A percentile compares a stretch with the other conserved stretches of the same genome.
phyloP scores from a whole-genome alignment of 1,140 invertebrate species.

The Scaptodrosophila lebanonensis region DNA sequence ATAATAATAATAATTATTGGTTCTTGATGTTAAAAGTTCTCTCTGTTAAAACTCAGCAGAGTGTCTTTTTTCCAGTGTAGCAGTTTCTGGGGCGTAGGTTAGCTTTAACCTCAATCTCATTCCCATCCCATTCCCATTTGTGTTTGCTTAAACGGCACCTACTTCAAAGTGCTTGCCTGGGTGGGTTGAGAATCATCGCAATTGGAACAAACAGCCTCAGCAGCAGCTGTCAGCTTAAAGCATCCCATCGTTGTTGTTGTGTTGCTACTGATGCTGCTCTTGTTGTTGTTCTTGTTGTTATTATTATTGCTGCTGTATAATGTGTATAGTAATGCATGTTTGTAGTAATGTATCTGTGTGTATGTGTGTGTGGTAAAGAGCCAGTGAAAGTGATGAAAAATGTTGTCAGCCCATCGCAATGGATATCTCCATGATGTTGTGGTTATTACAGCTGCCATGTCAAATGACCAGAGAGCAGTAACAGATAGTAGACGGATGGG shows the following conservation, averaged over 20 bases:
- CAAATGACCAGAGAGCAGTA: neutral
- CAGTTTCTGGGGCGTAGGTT: too few species aligned
- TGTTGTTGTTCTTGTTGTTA: too few species aligned
- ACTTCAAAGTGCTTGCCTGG: conserved; percentile 53
- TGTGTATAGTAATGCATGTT: too few species aligned
- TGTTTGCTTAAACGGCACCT: conserved; percentile 64
- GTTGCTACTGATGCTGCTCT: too few species aligned
- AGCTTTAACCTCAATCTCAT: too few species aligned
- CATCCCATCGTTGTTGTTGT: conserved; percentile 39
- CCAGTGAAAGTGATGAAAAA: conserved; percentile 52
- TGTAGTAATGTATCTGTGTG: too few species aligned
- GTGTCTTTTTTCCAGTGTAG: conserved; percentile 8
- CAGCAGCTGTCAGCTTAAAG: conserved; percentile 55
- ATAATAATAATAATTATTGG: too few species aligned
- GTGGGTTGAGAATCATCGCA: conserved; percentile 22
- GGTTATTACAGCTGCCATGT: conserved; percentile 65
- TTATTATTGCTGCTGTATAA: too few species aligned
- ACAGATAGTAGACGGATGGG: conserved; percentile 1
- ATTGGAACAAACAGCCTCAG: conserved; percentile 10
- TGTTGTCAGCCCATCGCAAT: conserved; percentile 31
- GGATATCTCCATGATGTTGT: conserved; percentile 50
- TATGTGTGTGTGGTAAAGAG: conserved; percentile 13
- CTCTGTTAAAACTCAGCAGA: too few species aligned
- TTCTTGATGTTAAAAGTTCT: too few species aligned
- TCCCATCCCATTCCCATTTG: conserved; percentile 24